Evolutionary conservation across 2,888 invertebrate species (phyloP).

Genomic region (Rutpela maculata): DNA sequence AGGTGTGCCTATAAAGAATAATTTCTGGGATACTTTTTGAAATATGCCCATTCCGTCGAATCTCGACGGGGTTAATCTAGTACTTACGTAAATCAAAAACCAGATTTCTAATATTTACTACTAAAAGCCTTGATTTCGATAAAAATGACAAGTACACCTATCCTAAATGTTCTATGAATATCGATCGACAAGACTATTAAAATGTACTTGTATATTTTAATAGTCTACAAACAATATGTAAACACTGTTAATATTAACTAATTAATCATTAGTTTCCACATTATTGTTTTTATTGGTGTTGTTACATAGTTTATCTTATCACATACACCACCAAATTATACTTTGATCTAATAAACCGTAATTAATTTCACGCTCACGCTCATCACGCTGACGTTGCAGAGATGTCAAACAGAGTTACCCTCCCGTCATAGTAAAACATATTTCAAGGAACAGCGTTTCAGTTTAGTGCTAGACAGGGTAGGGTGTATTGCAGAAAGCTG

Average conservation of each 20-base stretch:
- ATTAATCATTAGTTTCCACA: conserved; percentile 31
- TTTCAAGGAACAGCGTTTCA: background rate
- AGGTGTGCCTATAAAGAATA: no score
- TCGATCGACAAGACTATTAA: background rate
- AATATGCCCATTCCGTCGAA: no score
- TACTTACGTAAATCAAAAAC: no score
- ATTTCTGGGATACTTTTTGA: no score
- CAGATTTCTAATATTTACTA: background rate
- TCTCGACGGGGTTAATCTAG: no score
- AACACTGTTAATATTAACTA: conserved; percentile 11
- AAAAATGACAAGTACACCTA: background rate
- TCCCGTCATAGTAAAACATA: conserved; percentile 8
- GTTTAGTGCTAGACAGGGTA: background rate
- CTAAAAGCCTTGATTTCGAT: background rate
- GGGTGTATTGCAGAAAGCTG: no score
- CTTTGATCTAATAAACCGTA: conserved; percentile 46
- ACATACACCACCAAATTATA: conserved; percentile 35
- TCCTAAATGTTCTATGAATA: background rate
- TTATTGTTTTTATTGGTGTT: conserved; percentile 28
- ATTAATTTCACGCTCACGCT: conserved; percentile 42
- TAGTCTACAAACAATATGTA: conserved; percentile 13
- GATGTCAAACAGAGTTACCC: conserved; percentile 28
- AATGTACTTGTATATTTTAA: background rate
- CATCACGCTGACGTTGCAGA: conserved; percentile 20
- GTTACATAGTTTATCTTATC: conserved; percentile 29